These are phyloP conservation scores for Loris lydekkerianus DNA, from an alignment of 2,797 vertebrate species.

Conservation along the genomic window DNA sequence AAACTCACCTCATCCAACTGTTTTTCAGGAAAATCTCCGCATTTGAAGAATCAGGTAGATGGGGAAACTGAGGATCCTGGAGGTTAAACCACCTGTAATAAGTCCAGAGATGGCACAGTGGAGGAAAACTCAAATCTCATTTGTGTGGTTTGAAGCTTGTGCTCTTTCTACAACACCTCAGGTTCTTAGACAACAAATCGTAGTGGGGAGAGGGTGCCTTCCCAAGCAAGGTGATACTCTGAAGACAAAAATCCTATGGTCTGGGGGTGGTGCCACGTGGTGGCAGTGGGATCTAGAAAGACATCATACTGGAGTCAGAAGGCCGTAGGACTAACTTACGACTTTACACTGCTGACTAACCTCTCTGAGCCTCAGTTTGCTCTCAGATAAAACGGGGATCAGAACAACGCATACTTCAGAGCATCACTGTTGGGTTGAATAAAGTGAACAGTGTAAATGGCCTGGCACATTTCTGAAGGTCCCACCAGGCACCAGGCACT, in stretches of 20 bases:
- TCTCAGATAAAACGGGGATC: neutral
- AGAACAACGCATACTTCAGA: neutral
- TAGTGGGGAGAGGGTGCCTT: slow-evolving; percentile 65
- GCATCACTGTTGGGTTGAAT: neutral
- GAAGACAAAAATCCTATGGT: slow-evolving; percentile 68
- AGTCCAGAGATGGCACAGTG: neutral
- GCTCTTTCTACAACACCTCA: neutral
- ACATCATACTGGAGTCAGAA: neutral
- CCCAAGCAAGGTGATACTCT: slow-evolving; percentile 75
- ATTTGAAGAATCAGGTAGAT: neutral
- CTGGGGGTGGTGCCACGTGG: neutral
- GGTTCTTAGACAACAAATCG: slow-evolving; percentile 81
- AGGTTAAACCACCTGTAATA: neutral
- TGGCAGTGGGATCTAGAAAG: neutral
- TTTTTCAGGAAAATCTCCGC: neutral
- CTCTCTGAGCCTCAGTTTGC: neutral
- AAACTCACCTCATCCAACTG: neutral
- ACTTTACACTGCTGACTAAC: neutral
- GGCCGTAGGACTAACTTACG: neutral
- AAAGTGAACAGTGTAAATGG: neutral
- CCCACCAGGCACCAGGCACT: neutral
- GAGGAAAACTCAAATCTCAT: neutral
- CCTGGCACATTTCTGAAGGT: neutral
- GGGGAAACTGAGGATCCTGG: neutral
- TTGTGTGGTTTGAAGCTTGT: neutral